Evolutionary conservation across 2,113 vertebrate species (phyloP).

Genomic region (Plectropomus leopardus): DNA sequence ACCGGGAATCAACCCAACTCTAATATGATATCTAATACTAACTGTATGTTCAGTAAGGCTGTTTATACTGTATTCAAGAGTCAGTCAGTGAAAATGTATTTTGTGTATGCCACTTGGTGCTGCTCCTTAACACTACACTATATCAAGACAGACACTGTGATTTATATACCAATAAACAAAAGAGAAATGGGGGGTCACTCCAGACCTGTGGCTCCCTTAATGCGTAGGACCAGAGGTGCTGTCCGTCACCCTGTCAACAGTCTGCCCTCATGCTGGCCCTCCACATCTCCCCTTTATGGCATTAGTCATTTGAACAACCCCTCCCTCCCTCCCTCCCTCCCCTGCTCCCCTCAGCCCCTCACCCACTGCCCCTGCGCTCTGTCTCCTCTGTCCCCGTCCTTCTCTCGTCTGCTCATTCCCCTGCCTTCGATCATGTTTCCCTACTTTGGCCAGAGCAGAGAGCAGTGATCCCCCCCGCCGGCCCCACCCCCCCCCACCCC

Average conservation of each 20-base stretch:
- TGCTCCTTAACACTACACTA: conserved; percentile 1
- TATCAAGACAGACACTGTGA: conserved; percentile 45
- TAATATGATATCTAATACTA: background rate
- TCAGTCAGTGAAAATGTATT: background rate
- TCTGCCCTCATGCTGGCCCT: conserved; percentile 56
- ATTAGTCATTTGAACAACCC: conserved; percentile 59
- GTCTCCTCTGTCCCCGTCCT: conserved; percentile 59
- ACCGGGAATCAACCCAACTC: too few species aligned
- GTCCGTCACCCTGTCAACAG: conserved; percentile 79
- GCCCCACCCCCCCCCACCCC: conserved; percentile 13
- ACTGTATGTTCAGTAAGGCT: background rate
- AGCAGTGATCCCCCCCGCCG: conserved; percentile 10
- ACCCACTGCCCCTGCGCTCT: conserved; percentile 42
- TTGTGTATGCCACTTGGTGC: conserved; percentile 7
- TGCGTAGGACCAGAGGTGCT: conserved; percentile 72
- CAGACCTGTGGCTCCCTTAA: conserved; percentile 58
- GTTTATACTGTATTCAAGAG: too few species aligned
- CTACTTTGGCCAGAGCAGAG: conserved; percentile 46
- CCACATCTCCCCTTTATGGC: conserved; percentile 70
- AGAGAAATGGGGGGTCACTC: conserved; percentile 45
- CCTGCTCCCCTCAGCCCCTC: conserved; percentile 28
- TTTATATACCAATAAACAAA: conserved; percentile 63
- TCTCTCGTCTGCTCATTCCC: conserved; percentile 67
- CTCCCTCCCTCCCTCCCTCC: conserved; percentile 26
- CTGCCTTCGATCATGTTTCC: conserved; percentile 71